These are phyloP conservation scores for Agapornis canus DNA, from an alignment of 2,797 vertebrate genomes.

Conservation along the genomic window DNA sequence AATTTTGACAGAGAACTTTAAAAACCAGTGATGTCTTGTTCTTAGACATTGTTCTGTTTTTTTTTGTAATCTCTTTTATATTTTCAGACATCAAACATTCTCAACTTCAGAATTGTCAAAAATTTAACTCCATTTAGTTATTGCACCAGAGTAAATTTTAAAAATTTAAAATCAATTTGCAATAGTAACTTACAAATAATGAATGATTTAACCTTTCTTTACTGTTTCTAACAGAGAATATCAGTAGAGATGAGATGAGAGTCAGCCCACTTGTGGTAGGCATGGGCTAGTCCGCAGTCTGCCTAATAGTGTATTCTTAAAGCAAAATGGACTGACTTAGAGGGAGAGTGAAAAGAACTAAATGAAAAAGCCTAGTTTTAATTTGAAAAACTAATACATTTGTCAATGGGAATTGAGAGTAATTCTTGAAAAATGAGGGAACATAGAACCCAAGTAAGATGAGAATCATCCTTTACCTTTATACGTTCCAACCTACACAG, in stretches of 20 bases:
- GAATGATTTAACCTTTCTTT: background rate
- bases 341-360: background rate
- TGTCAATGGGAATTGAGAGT: background rate
- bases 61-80: background rate
- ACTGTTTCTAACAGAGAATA: background rate
- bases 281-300: background rate
- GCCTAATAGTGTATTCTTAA: background rate
- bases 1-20: background rate
- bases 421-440: background rate
- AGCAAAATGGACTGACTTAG: background rate
- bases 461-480: background rate
- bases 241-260: background rate
- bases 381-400: background rate
- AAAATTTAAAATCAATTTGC: background rate
- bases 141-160: background rate
- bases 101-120: background rate
- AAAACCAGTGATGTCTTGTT: background rate
- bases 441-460: background rate
- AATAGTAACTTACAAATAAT: background rate
- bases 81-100: background rate
- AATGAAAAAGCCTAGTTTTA: background rate
- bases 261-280: background rate
- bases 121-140: background rate
- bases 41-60: background rate
- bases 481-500: background rate